Evolutionary conservation across 2,797 vertebrate species (phyloP).

Genomic region (Acanthurus lineatus): DNA sequence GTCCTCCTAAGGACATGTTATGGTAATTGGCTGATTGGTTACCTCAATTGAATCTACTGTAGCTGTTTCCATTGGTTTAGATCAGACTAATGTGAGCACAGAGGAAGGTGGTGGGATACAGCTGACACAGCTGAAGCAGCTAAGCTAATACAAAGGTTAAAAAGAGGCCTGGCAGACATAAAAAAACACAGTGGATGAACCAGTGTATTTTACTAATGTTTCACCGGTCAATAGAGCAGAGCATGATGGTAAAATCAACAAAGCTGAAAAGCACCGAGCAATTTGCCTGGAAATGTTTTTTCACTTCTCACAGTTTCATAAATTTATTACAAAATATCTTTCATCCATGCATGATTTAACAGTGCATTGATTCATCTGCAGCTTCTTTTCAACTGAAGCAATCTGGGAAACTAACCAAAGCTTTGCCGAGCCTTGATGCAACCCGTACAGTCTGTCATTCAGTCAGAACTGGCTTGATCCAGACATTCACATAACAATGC

Average conservation of each 20-base stretch:
- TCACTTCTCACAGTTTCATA: constrained; percentile 41
- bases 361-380: constrained; percentile 51
- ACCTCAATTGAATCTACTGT: constrained; percentile 39
- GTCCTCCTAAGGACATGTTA: constrained; percentile 44
- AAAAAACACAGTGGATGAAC: constrained; percentile 50
- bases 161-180: constrained; percentile 40
- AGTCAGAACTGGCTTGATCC: constrained; percentile 55
- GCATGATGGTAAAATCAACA: constrained; percentile 47
- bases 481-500: constrained; percentile 58
- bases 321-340: constrained; percentile 53
- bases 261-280: constrained; percentile 50
- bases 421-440: constrained; percentile 37
- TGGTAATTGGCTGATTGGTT: constrained; percentile 69
- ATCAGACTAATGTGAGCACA: constrained; percentile 43
- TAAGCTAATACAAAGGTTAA: constrained; percentile 35
- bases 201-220: constrained; percentile 27
- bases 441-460: constrained; percentile 54
- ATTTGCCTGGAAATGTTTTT: constrained; percentile 60
- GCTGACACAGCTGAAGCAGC: constrained; percentile 57
- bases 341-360: constrained; percentile 61
- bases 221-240: constrained; percentile 38
- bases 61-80: constrained; percentile 57
- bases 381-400: constrained; percentile 41
- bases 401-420: constrained; percentile 53
- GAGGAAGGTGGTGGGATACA: constrained; percentile 7